Evolutionary conservation across 1,140 invertebrate species (phyloP).

Genomic region (Trachymyrmex cornetzi): DNA sequence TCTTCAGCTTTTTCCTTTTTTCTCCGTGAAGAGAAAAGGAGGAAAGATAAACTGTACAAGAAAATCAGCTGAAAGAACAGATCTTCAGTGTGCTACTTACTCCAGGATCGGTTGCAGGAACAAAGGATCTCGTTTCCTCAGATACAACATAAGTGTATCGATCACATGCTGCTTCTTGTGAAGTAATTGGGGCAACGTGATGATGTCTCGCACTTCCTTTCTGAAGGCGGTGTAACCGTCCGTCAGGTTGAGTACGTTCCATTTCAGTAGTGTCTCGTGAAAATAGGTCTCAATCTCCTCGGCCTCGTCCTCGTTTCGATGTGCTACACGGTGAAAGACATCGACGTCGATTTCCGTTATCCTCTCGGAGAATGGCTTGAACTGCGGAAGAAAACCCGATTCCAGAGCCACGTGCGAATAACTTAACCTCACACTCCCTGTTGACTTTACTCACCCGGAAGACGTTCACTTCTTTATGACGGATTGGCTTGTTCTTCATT

Average conservation of each 20-base stretch:
- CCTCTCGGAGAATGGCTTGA: conserved; percentile 94
- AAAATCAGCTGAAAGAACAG: too few relatives aligned
- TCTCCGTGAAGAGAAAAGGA: too few relatives aligned
- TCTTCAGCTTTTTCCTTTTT: too few relatives aligned
- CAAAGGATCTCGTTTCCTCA: conserved; percentile 90
- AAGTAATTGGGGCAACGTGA: conserved; percentile 93
- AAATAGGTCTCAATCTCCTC: conserved; percentile 93
- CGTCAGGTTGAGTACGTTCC: conserved; percentile 94
- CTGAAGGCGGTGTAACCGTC: conserved; percentile 93
- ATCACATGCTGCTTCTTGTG: conserved; percentile 93
- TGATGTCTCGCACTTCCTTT: conserved; percentile 90
- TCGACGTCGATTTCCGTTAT: conserved; percentile 94
- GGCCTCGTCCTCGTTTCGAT: conserved; percentile 89
- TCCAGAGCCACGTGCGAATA: background rate
- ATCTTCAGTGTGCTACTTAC: conserved; percentile 87
- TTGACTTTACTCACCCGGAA: conserved; percentile 90
- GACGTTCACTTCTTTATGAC: conserved; percentile 93
- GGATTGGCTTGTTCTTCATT: conserved; percentile 92
- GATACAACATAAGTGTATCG: conserved; percentile 90
- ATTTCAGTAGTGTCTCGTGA: conserved; percentile 93
- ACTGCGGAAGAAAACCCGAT: conserved; percentile 87
- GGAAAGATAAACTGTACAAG: too few relatives aligned
- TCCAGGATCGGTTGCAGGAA: conserved; percentile 94
- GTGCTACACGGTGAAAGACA: conserved; percentile 92
- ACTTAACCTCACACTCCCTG: conserved; percentile 30